Evolutionary conservation across 1,140 invertebrate species (phyloP).

Genomic region (Drosophila oshimai): DNA sequence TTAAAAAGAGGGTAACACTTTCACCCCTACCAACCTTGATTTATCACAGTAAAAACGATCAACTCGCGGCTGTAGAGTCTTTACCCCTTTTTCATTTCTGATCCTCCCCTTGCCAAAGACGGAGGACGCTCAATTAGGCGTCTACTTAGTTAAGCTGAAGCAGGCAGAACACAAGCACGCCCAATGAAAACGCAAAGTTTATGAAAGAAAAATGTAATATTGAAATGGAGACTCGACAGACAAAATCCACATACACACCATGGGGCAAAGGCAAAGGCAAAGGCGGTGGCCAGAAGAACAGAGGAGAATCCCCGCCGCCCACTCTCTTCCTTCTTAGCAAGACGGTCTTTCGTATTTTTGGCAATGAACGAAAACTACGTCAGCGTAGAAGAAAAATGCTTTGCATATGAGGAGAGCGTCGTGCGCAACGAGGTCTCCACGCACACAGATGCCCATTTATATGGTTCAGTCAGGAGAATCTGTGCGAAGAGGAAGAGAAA

Average conservation of each 20-base stretch:
- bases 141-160: constrained; percentile 49
- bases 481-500: constrained; percentile 49
- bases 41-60: too few species aligned
- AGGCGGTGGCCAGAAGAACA: constrained; percentile 12
- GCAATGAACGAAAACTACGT: constrained; percentile 80
- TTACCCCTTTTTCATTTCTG: neutral
- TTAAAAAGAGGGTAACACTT: too few species aligned
- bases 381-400: constrained; percentile 61
- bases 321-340: constrained; percentile 1
- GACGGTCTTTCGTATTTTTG: constrained; percentile 62
- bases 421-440: constrained; percentile 62
- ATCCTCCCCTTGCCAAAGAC: neutral
- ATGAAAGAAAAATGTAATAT: constrained; percentile 75
- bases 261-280: too few species aligned
- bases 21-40: too few species aligned
- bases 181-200: constrained; percentile 66
- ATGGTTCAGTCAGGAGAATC: constrained; percentile 45
- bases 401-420: constrained; percentile 71
- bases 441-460: neutral
- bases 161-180: constrained; percentile 5
- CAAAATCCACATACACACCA: constrained; percentile 25
- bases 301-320: constrained; percentile 11
- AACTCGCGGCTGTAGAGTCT: too few species aligned
- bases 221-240: constrained; percentile 77
- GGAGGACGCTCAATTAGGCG: constrained; percentile 67